Evolutionary conservation across 2,113 vertebrate species (phyloP), one percentile per base, ranked within the genome.

Genomic region (Chlamydotis undulata): DNA sequence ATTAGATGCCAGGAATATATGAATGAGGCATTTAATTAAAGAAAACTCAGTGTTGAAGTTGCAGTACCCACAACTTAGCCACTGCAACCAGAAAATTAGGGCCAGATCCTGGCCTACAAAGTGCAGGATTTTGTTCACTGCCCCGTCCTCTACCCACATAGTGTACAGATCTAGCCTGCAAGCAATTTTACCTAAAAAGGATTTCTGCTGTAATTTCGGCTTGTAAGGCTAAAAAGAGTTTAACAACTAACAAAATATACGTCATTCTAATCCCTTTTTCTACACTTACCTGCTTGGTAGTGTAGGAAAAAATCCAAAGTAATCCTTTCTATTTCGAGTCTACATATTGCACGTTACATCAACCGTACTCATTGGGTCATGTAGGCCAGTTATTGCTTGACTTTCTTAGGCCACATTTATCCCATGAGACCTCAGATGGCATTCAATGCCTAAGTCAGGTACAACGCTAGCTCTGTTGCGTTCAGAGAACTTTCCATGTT

Each of bases 1-100:
- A 83, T 89, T 89, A 78, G 56, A 81, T 70, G 37, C 23, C 65
- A 84, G 39, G 49, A 89, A 92, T 87, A 91, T 68, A 68, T 47
- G 52, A 78, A 80, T 71, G 43, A 81, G 25, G 4, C 43, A 64
- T 91, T 92, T 87, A 89, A 75, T 78, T 71, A 92, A 83, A 81
- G 55, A 78, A 80, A 92, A 78, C 7, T 50, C 26, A 14, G 8
- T 22, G 19, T 13, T 29, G 47, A 74, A 67, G 28, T 83, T 90
- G 25, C 52, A 61, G 29, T 84, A 56, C 26, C 33, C 53, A 76
- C 70, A 96, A 73, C 4, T 64, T 82, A 89, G 29, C 24, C 77
- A 84, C 45, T 25, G 39, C 31, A 91, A 71, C 10, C 57, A 92
- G 78, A 77, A 94, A 93, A 83, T 83, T 43, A 61, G 37, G 47